These are phyloP conservation scores for Actinemys pallida DNA, from an alignment of 2,113 vertebrate species.

Conservation along the genomic window DNA sequence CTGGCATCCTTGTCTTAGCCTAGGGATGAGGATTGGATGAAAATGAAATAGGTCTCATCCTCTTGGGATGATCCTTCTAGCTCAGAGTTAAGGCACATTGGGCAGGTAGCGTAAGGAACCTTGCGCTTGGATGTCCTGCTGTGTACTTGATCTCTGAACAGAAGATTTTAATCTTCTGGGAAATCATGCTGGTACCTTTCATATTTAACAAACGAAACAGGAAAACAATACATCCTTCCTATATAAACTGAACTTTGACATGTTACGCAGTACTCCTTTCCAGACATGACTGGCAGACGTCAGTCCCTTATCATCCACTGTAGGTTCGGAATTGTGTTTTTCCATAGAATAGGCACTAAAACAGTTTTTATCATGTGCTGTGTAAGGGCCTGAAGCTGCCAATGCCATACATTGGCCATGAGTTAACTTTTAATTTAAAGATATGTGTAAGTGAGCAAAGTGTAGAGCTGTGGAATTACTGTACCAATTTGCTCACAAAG, in stretches of 20 bases:
- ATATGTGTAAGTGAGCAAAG: not conserved
- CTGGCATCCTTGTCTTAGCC: not conserved
- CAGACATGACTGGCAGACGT: no score
- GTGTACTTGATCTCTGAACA: not conserved
- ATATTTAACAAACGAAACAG: not conserved
- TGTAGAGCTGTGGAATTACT: not conserved
- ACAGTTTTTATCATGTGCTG: no score
- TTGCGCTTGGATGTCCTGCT: not conserved
- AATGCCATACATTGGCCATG: no score
- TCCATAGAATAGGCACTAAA: no score
- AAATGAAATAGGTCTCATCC: not conserved
- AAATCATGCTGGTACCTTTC: not conserved
- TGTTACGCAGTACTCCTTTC: no score
- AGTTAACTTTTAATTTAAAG: no score
- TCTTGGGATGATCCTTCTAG: not conserved
- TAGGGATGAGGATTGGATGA: not conserved
- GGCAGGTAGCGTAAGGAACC: fast-evolving
- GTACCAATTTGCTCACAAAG: not conserved
- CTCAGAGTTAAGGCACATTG: fast-evolving
- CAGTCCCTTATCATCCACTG: no score
- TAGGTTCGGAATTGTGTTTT: no score
- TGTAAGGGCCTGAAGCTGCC: no score
- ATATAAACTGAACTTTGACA: no score
- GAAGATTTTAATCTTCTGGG: not conserved
- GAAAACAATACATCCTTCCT: not conserved